Base-by-base conservation (phyloP, 2,888 invertebrate genomes). In the Resseliella maxima region DNA sequence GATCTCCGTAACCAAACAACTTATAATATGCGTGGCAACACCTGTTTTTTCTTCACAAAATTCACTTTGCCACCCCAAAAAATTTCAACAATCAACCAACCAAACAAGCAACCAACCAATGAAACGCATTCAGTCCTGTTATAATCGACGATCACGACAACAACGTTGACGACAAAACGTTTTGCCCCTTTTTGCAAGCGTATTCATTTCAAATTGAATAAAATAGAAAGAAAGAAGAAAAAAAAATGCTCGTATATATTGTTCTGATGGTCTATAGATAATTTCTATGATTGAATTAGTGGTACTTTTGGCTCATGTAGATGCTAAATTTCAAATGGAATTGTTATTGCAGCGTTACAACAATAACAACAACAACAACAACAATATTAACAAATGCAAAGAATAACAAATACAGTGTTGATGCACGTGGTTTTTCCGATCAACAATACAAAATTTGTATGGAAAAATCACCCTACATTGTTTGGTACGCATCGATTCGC, bases 381-480 rank as follows among this genome's bases (percentile, higher is more conserved):
- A 83, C n/a, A n/a, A n/a, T n/a, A n/a, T 83, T 10, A 41, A 41
- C 46, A n/a, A n/a, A n/a, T n/a, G n/a, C 24, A 5, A n/a, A 83
- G 38, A 83, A 83, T 83, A 83, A 83, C 83, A 83, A 83, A 83
- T 83, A 83, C 38, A 18, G 38, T 83, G 38, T 83, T 83, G 83
- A 83, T 83, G 83, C 83, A 83, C 83, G 83, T 83, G 83, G 83
- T 83, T 38, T n/a, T 72, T n/a, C n/a, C n/a, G n/a, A n/a, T n/a
- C n/a, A n/a, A n/a, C n/a, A n/a, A n/a, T n/a, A n/a, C n/a, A n/a
- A n/a, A n/a, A n/a, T n/a, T n/a, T n/a, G n/a, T n/a, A n/a, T n/a
- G n/a, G n/a, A n/a, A n/a, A n/a, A n/a, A n/a, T 72, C 31, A 5
- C 72, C 72, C 72, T 72, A 59, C n/a, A n/a, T 59, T 59, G 59